These are phyloP conservation scores for Heliconius charithonia DNA, from an alignment of 2,888 invertebrate genomes.

Conservation along the genomic window DNA sequence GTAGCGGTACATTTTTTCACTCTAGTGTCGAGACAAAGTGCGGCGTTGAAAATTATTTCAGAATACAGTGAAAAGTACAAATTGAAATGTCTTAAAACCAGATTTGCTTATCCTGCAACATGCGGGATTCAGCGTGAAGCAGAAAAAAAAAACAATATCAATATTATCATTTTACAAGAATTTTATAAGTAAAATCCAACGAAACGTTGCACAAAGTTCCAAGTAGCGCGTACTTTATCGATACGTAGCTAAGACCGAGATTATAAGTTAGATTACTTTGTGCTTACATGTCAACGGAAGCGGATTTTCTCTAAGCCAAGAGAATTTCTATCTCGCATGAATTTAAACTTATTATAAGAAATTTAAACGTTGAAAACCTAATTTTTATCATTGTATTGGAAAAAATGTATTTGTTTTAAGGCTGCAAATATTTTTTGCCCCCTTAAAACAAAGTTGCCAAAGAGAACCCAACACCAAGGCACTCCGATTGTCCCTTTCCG, in stretches of 20 bases:
- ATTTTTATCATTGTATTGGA: background rate
- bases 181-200: background rate
- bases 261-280: constrained; percentile 31
- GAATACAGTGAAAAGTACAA: no score
- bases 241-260: constrained; percentile 22
- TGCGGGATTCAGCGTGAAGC: no score
- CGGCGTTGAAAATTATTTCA: no score
- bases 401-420: background rate
- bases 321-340: constrained; percentile 15
- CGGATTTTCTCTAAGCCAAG: constrained; percentile 17
- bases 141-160: background rate
- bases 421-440: background rate
- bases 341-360: constrained; percentile 15
- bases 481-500: background rate
- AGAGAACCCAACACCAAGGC: no score
- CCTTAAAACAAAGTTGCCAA: background rate
- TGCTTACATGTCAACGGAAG: constrained; percentile 24
- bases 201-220: background rate
- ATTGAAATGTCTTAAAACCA: no score
- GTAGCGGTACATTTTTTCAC: no score
- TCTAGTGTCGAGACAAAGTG: no score
- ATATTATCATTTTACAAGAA: background rate
- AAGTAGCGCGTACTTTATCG: constrained; percentile 12
- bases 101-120: no score
- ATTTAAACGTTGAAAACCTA: constrained; percentile 6